These are phyloP conservation scores for Aphidius ervi DNA, from an alignment of 1,140 invertebrate genomes.

Conservation along the genomic window DNA sequence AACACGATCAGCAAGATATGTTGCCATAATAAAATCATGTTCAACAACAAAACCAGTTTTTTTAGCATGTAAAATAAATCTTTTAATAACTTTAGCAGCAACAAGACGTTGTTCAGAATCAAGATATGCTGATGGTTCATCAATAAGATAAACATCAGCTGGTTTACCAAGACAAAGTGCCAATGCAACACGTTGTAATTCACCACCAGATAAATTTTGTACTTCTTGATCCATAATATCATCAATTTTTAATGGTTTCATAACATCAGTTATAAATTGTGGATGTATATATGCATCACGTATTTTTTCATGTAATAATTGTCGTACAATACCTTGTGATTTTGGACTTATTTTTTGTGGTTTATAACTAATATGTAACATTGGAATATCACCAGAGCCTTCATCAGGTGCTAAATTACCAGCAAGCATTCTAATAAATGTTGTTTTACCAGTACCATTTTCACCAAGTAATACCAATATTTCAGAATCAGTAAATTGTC, in stretches of 20 bases:
- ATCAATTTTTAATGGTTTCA: conserved; percentile 98
- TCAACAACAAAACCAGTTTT: conserved; percentile 99
- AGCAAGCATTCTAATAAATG: conserved; percentile 97
- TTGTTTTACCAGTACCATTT: conserved; percentile 99
- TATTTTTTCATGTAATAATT: conserved; percentile 93
- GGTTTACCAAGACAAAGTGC: conserved; percentile 96
- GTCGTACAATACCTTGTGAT: conserved; percentile 87
- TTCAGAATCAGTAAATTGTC: conserved; percentile 99
- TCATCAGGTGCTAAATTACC: conserved; percentile 90
- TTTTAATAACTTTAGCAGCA: conserved; percentile 97
- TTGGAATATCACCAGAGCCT: conserved; percentile 80
- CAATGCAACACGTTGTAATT: conserved; percentile 95
- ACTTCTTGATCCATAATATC: conserved; percentile 99
- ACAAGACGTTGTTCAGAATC: conserved; percentile 99
- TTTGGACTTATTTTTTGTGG: conserved; percentile 99
- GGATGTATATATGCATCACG: conserved; percentile 96
- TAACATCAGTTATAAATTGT: conserved; percentile 97
- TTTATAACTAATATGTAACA: conserved; percentile 98
- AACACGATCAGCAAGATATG: conserved; percentile 96
- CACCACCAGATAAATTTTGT: conserved; percentile 98
- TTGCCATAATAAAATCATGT: conserved; percentile 99
- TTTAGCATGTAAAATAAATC: conserved; percentile 98
- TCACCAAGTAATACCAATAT: conserved; percentile 98
- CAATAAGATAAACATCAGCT: conserved; percentile 98
- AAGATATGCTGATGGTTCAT: conserved; percentile 98